A percentile compares a stretch with the other conserved stretches of the same genome.
Evolutionary conservation across 2,888 invertebrate species (phyloP).

Genomic region (Apodemia zela): DNA sequence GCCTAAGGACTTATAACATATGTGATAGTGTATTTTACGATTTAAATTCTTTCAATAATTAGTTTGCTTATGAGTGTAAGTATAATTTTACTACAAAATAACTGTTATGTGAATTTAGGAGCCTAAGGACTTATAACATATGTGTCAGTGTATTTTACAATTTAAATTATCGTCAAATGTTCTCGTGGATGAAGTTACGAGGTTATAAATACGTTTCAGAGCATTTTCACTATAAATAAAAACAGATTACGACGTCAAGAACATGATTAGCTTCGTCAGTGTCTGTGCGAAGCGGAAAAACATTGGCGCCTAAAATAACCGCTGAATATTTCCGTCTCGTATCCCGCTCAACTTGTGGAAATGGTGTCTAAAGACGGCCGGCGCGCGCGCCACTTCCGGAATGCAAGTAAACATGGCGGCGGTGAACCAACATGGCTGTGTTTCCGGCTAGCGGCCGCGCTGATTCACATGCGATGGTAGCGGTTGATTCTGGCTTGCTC

Average conservation of each 20-base stretch:
- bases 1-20: too few relatives aligned
- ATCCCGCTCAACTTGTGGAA: conserved; percentile 63
- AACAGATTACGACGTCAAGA: conserved; percentile 56
- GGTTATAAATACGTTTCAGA: conserved; percentile 53
- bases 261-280: conserved; percentile 68
- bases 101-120: too few relatives aligned
- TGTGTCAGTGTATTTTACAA: too few relatives aligned
- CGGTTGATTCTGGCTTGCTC: conserved; percentile 66
- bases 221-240: conserved; percentile 66
- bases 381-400: conserved; percentile 79
- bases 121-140: too few relatives aligned
- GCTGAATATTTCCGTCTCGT: conserved; percentile 72
- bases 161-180: too few relatives aligned
- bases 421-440: conserved; percentile 75
- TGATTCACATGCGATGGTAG: conserved; percentile 68
- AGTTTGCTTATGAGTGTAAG: too few relatives aligned
- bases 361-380: conserved; percentile 70
- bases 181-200: conserved; percentile 40
- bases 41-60: too few relatives aligned
- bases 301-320: conserved; percentile 68
- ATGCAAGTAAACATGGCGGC: conserved; percentile 72
- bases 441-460: conserved; percentile 62
- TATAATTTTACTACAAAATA: too few relatives aligned
- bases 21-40: too few relatives aligned
- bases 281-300: conserved; percentile 75